A percentile compares a stretch with the other conserved stretches of the same genome.
Evolutionary conservation across 2,888 invertebrate genomes (phyloP).

Genomic region (Timema cristinae): DNA sequence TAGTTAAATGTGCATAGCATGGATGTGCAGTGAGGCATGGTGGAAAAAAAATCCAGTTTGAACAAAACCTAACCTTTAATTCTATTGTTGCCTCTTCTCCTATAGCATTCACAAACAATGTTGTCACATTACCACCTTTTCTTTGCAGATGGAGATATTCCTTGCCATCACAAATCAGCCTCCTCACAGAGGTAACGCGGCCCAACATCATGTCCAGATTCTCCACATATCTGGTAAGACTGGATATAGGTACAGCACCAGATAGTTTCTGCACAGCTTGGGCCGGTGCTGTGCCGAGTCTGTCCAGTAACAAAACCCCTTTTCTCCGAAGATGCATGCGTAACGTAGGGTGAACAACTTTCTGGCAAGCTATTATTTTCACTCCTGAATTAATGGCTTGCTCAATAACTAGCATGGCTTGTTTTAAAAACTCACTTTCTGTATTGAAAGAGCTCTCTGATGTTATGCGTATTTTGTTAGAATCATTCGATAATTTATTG

Average conservation of each 20-base stretch:
- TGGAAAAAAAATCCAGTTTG: background rate
- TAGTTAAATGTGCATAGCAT: background rate
- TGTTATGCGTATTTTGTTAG: background rate
- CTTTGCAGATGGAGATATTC: constrained; percentile 22
- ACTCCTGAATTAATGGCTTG: constrained; percentile 21
- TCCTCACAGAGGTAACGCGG: constrained; percentile 15
- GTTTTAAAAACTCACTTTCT: background rate
- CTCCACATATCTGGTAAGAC: background rate
- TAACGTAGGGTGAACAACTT: constrained; percentile 26
- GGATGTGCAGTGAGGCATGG: background rate
- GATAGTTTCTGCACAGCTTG: constrained; percentile 21
- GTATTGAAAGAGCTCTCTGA: background rate
- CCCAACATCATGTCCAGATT: constrained; percentile 18
- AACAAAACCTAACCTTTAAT: constrained; percentile 23
- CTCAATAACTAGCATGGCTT: constrained; percentile 18
- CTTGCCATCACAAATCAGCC: constrained; percentile 13
- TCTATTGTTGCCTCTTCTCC: constrained; percentile 25
- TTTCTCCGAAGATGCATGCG: constrained; percentile 22
- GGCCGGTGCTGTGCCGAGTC: constrained; percentile 25
- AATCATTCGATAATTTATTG: background rate
- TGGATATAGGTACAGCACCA: constrained; percentile 23
- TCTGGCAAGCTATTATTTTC: constrained; percentile 27
- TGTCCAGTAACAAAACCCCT: constrained; percentile 25
- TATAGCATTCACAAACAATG: constrained; percentile 20
- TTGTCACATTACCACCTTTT: constrained; percentile 15